phyloP scores from a whole-genome alignment of 2,797 vertebrate species.

The Notoglanidium macrostoma region DNA sequence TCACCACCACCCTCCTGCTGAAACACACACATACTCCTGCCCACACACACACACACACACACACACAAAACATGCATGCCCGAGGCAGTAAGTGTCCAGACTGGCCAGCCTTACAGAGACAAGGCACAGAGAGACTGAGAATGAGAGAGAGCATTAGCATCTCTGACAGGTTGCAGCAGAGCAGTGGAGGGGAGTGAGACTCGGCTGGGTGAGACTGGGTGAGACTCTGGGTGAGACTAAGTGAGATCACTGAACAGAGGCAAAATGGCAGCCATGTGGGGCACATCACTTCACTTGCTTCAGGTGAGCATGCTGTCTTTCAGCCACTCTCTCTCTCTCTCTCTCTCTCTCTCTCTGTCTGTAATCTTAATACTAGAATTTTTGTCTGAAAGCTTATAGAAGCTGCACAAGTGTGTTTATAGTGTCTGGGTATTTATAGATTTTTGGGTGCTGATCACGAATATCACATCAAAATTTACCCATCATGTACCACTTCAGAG shows the following conservation, averaged over 20 bases:
- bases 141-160: neutral
- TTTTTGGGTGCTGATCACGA: no score
- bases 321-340: slow-evolving; percentile 54
- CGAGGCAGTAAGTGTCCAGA: slow-evolving; percentile 36
- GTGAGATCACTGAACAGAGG: slow-evolving; percentile 53
- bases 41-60: slow-evolving; percentile 28
- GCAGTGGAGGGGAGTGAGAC: slow-evolving; percentile 5
- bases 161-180: slow-evolving; percentile 9
- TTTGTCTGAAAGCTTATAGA: no score
- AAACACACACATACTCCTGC: slow-evolving; percentile 11
- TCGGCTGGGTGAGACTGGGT: neutral
- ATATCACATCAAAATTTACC: no score
- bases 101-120: slow-evolving; percentile 24
- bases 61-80: slow-evolving; percentile 26
- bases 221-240: neutral
- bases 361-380: no score
- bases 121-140: neutral
- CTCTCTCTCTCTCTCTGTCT: neutral
- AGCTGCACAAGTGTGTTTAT: no score
- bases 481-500: no score
- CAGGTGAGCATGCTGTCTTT: slow-evolving; percentile 46
- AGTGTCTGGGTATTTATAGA: no score
- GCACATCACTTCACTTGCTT: slow-evolving; percentile 44
- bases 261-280: slow-evolving; percentile 48
- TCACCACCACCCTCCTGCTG: slow-evolving; percentile 20